phyloP scores from a whole-genome alignment of 2,888 invertebrate genomes.

The Drosophila neonasuta region DNA sequence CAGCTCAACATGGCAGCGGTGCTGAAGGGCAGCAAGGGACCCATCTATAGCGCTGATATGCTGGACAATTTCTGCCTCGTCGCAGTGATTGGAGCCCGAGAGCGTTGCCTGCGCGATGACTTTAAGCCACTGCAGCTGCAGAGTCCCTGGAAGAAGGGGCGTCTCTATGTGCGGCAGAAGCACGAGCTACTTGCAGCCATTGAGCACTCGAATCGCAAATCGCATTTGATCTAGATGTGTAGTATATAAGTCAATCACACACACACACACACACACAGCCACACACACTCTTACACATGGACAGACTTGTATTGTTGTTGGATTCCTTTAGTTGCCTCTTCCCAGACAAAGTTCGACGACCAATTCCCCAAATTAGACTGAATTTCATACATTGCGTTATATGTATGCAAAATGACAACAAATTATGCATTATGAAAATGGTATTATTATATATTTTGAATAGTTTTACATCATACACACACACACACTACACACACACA shows the following conservation, averaged over 20 bases:
- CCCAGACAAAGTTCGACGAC: slow-evolving; percentile 67
- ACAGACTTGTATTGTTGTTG: slow-evolving; percentile 25
- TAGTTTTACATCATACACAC: slow-evolving; percentile 50
- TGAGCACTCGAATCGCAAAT: slow-evolving; percentile 93
- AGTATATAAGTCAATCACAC: slow-evolving; percentile 2
- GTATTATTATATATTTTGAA: slow-evolving; percentile 73
- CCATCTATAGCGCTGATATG: slow-evolving; percentile 92
- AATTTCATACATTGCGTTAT: slow-evolving; percentile 57
- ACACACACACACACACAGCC: slow-evolving; percentile 6
- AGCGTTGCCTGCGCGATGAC: slow-evolving; percentile 96
- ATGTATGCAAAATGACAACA: slow-evolving; percentile 56
- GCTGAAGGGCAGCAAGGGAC: slow-evolving; percentile 92
- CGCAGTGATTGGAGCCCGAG: slow-evolving; percentile 96
- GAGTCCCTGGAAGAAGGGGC: slow-evolving; percentile 97
- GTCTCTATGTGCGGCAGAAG: slow-evolving; percentile 95
- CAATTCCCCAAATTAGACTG: slow-evolving; percentile 80
- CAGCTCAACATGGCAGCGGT: slow-evolving; percentile 97
- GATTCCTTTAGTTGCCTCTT: slow-evolving; percentile 32
- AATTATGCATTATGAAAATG: slow-evolving; percentile 55
- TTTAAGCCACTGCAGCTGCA: slow-evolving; percentile 96
- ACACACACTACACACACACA: slow-evolving; percentile 18
- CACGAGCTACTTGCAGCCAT: slow-evolving; percentile 94
- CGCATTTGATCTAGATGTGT: slow-evolving; percentile 81
- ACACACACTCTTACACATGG: not conserved
- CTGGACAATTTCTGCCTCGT: slow-evolving; percentile 95